These are phyloP conservation scores for Cebus imitator DNA, from an alignment of 2,113 vertebrate species.

Conservation along the genomic window DNA sequence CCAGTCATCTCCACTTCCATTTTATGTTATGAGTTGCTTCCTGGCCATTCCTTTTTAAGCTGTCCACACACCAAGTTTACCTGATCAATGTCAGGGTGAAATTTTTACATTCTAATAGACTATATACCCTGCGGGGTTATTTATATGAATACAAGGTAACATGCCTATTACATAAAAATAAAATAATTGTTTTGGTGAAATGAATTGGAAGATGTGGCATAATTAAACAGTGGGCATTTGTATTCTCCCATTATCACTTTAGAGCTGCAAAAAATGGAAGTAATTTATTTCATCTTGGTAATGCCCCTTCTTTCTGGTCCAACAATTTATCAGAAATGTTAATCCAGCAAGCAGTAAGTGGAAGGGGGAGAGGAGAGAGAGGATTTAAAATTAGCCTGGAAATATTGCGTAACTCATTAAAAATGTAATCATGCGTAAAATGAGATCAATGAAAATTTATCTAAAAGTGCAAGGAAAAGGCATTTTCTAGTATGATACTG, in stretches of 20 bases:
- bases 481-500: conserved; percentile 91
- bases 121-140: conserved; percentile 51
- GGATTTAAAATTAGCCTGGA: conserved; percentile 91
- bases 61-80: not conserved
- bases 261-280: conserved; percentile 80
- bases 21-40: not conserved
- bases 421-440: conserved; percentile 97
- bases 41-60: conserved; percentile 8
- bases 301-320: conserved; percentile 85
- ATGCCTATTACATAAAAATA: conserved; percentile 76
- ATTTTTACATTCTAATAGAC: conserved; percentile 26
- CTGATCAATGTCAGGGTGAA: conserved; percentile 35
- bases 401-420: conserved; percentile 97
- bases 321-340: conserved; percentile 91
- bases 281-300: conserved; percentile 87
- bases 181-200: conserved; percentile 80
- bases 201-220: conserved; percentile 81
- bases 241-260: conserved; percentile 81
- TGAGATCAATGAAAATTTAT: conserved; percentile 96
- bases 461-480: conserved; percentile 91
- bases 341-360: conserved; percentile 85
- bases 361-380: conserved; percentile 75
- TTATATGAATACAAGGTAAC: conserved; percentile 71
- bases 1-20: not conserved
- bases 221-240: conserved; percentile 84